Conservation (phyloP, 2,113 vertebrate species). For the Ceyx cyanopectus region DNA sequence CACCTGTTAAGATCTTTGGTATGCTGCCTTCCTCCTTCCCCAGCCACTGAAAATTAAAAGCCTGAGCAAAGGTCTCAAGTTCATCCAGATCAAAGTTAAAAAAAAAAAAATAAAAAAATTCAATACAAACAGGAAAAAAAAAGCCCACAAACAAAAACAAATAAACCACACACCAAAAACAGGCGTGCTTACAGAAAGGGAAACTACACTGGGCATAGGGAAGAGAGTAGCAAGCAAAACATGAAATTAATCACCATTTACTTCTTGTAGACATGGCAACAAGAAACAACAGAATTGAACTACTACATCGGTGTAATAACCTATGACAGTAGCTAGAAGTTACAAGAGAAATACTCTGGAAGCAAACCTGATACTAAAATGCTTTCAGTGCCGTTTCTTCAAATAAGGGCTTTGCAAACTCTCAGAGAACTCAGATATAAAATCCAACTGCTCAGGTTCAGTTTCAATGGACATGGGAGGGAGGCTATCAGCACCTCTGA, state of each 20-base stretch:
- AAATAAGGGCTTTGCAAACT: neutral
- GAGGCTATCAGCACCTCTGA: neutral
- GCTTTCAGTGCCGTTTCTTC: neutral
- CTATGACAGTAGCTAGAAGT: neutral
- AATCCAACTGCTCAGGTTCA: neutral
- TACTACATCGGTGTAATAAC: neutral
- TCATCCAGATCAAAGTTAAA: neutral
- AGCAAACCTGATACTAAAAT: neutral
- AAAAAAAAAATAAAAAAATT: neutral
- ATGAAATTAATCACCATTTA: neutral
- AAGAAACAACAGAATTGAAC: neutral
- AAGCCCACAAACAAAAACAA: neutral
- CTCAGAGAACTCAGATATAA: neutral
- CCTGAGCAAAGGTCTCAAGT: neutral
- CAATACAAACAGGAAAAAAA: neutral
- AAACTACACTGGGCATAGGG: neutral
- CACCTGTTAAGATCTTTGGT: neutral
- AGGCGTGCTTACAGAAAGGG: neutral
- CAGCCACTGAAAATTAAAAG: neutral
- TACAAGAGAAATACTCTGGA: neutral
- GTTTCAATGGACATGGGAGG: neutral
- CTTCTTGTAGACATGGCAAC: neutral
- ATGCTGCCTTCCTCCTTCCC: neutral
- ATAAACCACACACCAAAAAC: neutral
- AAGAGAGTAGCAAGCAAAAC: neutral